Evolutionary conservation across 2,113 vertebrate genomes (phyloP), one percentile per base, ranked within the genome.

Genomic region (Scomber colias): DNA sequence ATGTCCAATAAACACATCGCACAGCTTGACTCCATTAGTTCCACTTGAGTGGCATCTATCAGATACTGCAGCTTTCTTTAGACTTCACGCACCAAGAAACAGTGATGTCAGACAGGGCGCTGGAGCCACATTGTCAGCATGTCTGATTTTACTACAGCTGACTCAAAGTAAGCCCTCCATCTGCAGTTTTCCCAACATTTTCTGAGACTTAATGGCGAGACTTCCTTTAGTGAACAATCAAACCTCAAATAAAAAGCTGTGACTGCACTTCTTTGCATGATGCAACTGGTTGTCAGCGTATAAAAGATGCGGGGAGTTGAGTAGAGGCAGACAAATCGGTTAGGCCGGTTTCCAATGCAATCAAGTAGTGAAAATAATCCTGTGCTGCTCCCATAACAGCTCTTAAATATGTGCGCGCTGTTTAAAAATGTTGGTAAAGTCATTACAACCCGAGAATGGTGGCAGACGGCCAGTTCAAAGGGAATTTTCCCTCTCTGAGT

Each of bases 391-490:
- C 84, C 30, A 55, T 65, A 75, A 83, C 70, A 82, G 82, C 79
- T 85, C 78, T 82, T 79, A 79, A 87, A 89, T 78, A 89, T 16
- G 75, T 75, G 86, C 79, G 86, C 4, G 54, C 87, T 68, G 75
- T 75, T 87, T 56, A 50, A 82, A 88, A 87, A 87, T 71, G 86
- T 92, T 92, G 94, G 92, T 93, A 92, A 94, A 94, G 91, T 89
- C 91, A 93, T 94, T 93, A 93, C 84, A 83, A 85, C 72, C 45
- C 45, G 30, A 86, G 89, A 88, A 89, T 89, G 78, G 91, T 90
- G 92, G 93, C 92, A 89, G 74, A 27, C 87, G 11, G 93, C 92
- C 94, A 94, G 90, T 87, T 93, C 87, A 92, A 93, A 92, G 91
- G 74, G 84, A 93, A 89, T 91, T 93, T 92, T 93, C 86, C 94